Evolutionary conservation across 1,140 invertebrate species (phyloP), one percentile per base, ranked within the genome.

Genomic region (Cydia fagiglandana): DNA sequence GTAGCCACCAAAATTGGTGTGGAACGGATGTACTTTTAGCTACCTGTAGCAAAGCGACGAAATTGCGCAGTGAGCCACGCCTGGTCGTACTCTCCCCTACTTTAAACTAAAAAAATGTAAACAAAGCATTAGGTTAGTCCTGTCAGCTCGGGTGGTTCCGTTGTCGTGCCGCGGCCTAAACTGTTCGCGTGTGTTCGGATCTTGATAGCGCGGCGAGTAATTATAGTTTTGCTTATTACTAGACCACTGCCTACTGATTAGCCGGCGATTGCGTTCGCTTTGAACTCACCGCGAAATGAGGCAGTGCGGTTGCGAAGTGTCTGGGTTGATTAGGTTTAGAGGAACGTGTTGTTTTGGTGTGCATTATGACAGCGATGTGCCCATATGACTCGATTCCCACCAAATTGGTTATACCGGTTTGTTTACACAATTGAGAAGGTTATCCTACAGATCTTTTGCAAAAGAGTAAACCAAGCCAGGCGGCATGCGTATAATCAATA

Each of bases 161-260:
- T 82, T 85, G 86, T 86, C 83, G 86, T 88, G 86, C 86, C 80
- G 80, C 75, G 75, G 78, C 74, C 64, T 85, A 83, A 86, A 84
- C 81, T 76, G 77, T 77, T 91, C 78, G 89, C 88, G 88, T 91
- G 89, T 80, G 73, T 79, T 75, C 81, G 79, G 81, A 90, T 91
- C 88, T 87, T 88, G 90, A 90, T 90, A 90, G 75, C 78, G 83
- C 79, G 83, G 81, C 81, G 74, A 86, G 83, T 89, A 88, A 90
- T 90, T 90, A 89, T 86, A 87, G 83, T 86, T 86, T 84, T 77
- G 78, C 78, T 83, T 80, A 82, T 81, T 85, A 83, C 82, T 73
- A 73, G 77, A 83, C 75, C 76, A 81, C 76, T 81, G 78, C 76
- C 78, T 79, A 74, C 74, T 47, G 47, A 73, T 73, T 73, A 53